phyloP scores from a whole-genome alignment of 2,797 vertebrate species.

The Gephyroberyx darwinii region DNA sequence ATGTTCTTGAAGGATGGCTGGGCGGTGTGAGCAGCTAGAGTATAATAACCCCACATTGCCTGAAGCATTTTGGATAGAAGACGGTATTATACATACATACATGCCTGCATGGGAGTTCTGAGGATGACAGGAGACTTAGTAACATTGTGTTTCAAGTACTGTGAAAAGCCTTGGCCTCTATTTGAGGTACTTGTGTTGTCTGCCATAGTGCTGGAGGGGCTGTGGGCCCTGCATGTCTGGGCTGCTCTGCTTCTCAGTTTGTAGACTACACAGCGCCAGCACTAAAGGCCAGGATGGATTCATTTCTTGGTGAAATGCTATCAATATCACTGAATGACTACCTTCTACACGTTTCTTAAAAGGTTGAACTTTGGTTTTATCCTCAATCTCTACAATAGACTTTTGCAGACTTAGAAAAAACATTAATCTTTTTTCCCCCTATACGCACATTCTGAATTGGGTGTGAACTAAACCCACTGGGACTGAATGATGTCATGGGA shows the following conservation, averaged over 20 bases:
- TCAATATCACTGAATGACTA: slow-evolving; percentile 50
- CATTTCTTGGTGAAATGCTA: slow-evolving; percentile 62
- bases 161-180: slow-evolving; percentile 42
- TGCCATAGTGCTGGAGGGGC: slow-evolving; percentile 72
- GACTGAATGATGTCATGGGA: slow-evolving; percentile 72
- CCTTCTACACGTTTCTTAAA: slow-evolving; percentile 25
- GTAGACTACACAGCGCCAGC: slow-evolving; percentile 65
- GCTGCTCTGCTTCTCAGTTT: slow-evolving; percentile 61
- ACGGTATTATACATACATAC: slow-evolving; percentile 17
- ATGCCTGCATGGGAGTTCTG: slow-evolving; percentile 47
- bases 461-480: slow-evolving; percentile 47
- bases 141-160: slow-evolving; percentile 50
- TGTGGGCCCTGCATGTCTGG: slow-evolving; percentile 74
- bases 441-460: slow-evolving; percentile 46
- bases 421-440: slow-evolving; percentile 14
- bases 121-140: slow-evolving; percentile 56
- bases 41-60: slow-evolving; percentile 54
- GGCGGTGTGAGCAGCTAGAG: slow-evolving; percentile 23
- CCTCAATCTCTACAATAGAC: slow-evolving; percentile 38
- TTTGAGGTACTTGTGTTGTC: slow-evolving; percentile 62
- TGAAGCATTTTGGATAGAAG: slow-evolving; percentile 25
- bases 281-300: slow-evolving; percentile 61
- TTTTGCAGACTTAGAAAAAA: slow-evolving; percentile 38
- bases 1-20: slow-evolving; percentile 37
- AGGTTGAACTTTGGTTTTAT: slow-evolving; percentile 41